Evolutionary conservation across 2,888 invertebrate genomes (phyloP), one percentile per base, ranked within the genome.

Genomic region (Troides oblongomaculatus): DNA sequence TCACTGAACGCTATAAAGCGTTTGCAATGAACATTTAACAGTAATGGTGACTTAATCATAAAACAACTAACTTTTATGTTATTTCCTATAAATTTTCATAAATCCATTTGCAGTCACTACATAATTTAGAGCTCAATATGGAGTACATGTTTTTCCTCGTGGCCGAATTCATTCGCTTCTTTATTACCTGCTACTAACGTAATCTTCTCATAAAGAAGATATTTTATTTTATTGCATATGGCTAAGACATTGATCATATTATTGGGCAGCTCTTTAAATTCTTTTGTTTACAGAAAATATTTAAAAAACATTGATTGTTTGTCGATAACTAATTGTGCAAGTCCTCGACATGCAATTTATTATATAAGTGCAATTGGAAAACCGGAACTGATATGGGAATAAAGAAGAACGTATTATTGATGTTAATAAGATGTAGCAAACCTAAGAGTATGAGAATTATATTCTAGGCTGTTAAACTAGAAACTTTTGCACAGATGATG

Each of bases 191-290:
- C 72, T 88, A 85, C 72, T 90, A 84, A 71, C 85, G 90, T 66
- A 84, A 89, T 70, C 73, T 84, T n/a, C 78, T 91, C 6, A 84
- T 87, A 80, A 86, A 88, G 73, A 84, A 80, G 81, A 90, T 90
- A 78, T n/a, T 21, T 21, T 64, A 18, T 21, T 39, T 50, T 4
- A 4, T 57, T 64, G n/a, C 18, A 18, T 3, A 30, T 30, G 30
- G 30, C 30, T 30, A 5, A 30, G 30, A 30, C 30, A 30, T 30
- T 30, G 30, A 30, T 30, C 30, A 0, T 30, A 0, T 30, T 30
- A 30, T 30, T 30, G 30, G 3, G 30, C 30, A 30, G 30, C 30
- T 3, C 30, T 30, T 30, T 30, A 3, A 30, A 30, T 30, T 30
- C 5, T 30, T 4, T 30, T 30, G 30, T 3, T 30, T 30, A 30